Conservation (phyloP, 2,113 vertebrate species). For the Misgurnus anguillicaudatus region DNA sequence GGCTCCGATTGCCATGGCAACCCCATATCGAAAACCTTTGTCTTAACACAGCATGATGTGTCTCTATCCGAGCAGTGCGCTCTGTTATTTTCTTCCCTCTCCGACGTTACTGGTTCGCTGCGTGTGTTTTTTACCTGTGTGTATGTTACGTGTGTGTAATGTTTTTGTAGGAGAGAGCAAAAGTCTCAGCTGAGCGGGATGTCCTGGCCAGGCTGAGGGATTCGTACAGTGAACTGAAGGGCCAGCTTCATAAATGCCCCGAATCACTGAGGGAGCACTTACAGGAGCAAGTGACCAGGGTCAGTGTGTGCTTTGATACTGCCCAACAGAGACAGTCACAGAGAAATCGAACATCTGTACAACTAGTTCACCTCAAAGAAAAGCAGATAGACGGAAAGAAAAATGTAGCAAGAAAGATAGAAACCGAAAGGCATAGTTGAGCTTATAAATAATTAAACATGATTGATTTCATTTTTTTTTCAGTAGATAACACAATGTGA, state of each 20-base stretch:
- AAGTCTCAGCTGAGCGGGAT: conserved; percentile 90
- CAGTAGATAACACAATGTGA: too few species aligned
- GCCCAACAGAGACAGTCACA: conserved; percentile 17
- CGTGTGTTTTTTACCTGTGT: conserved; percentile 43
- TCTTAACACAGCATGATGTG: conserved; percentile 65
- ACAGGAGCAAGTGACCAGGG: conserved; percentile 95
- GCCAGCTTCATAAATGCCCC: conserved; percentile 95
- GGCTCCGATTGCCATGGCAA: conserved; percentile 33
- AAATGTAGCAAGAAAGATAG: background rate
- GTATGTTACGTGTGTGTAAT: conserved; percentile 52
- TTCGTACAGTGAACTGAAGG: conserved; percentile 93
- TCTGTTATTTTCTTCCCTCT: conserved; percentile 60
- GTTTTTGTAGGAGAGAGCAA: conserved; percentile 93
- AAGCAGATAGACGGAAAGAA: background rate
- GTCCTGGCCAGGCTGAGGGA: conserved; percentile 89
- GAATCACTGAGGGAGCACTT: conserved; percentile 96
- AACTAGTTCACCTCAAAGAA: background rate
- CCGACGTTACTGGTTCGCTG: conserved; percentile 51
- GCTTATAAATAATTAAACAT: too few species aligned
- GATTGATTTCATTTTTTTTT: too few species aligned
- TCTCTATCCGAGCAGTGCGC: conserved; percentile 77
- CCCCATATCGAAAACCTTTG: background rate
- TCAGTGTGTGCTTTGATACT: conserved; percentile 76
- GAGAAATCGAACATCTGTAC: conserved; percentile 11
- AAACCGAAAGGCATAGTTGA: background rate